Evolutionary conservation across 2,113 vertebrate species (phyloP), one percentile per base, ranked within the genome.

Genomic region (Taurulus bubalis): DNA sequence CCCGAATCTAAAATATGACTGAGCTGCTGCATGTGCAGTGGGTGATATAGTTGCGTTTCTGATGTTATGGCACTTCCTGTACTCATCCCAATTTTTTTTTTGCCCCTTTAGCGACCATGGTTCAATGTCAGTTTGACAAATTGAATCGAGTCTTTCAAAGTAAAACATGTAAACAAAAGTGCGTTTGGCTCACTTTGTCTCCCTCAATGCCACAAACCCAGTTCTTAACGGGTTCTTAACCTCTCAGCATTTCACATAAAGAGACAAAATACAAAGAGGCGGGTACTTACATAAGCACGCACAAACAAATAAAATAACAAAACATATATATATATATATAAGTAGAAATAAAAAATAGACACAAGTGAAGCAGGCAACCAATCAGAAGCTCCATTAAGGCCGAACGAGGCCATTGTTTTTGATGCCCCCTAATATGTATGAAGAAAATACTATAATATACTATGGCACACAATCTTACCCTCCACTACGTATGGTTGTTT

Each of bases 381-480:
- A 88, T 81, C 67, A 86, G 63, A 87, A 90, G 89, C 85, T 87
- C 62, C 67, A 77, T 86, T 88, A 83, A 88, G 92, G 88, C 91
- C 78, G 78, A 89, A 81, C 10, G 66, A 79, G 90, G 79, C 78
- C 62, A 49, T 80, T 79, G 69, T 78, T 83, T 83, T 75, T 36
- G 28, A 78, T 89, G 74, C 76, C 36, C 51, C 87, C 77, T 71
- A 75, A 75, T 63, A 78, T 77, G 53, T 83, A 78, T 71, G 84
- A 84, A 80, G 81, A 91, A 92, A 94, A 94, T 90, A 94, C 90
- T 91, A 89, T 90, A 72, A 88, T 89, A 88, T 87, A 83, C 72
- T 92, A 94, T 95, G 93, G 94, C 94, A 95, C 93, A 93, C 91
- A 92, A 91, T 93, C 87, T 88, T 90, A 90, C 90, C 85, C 79